Conservation (phyloP, 2,888 invertebrate species). For the Bombylius discolor region DNA sequence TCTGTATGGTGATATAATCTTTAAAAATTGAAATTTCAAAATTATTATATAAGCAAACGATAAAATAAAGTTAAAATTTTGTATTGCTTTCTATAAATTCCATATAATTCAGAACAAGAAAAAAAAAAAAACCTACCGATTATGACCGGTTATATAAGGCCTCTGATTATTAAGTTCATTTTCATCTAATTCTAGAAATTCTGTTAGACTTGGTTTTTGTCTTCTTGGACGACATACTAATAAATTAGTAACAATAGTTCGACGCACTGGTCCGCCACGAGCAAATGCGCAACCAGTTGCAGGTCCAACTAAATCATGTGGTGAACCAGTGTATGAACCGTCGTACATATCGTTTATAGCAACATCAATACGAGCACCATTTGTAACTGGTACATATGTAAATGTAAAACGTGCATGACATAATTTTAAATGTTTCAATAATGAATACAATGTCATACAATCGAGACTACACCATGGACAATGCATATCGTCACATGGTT, state of each 20-base stretch:
- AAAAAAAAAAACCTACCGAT: conserved; percentile 43
- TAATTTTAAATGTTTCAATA: conserved; percentile 85
- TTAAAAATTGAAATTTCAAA: neutral
- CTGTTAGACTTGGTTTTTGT: conserved; percentile 54
- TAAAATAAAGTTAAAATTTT: too few species aligned
- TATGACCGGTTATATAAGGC: conserved; percentile 81
- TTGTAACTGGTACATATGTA: conserved; percentile 46
- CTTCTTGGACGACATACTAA: conserved; percentile 47
- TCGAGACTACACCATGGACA: conserved; percentile 95
- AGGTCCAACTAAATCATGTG: conserved; percentile 71
- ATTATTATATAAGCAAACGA: neutral
- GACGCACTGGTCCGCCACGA: conserved; percentile 48
- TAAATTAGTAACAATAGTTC: conserved; percentile 48
- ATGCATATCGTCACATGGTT: conserved; percentile 81
- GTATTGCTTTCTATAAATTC: neutral
- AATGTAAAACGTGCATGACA: conserved; percentile 91
- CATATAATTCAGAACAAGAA: neutral
- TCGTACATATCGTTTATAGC: conserved; percentile 91
- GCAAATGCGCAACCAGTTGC: conserved; percentile 54
- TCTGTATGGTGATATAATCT: conserved; percentile 88
- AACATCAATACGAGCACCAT: conserved; percentile 84
- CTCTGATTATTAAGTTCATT: conserved; percentile 73
- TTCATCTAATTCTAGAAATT: conserved; percentile 80
- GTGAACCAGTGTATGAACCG: conserved; percentile 88
- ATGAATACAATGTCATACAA: conserved; percentile 72